Evolutionary conservation across 2,888 invertebrate genomes (phyloP).

Genomic region (Cantharis nigra): DNA sequence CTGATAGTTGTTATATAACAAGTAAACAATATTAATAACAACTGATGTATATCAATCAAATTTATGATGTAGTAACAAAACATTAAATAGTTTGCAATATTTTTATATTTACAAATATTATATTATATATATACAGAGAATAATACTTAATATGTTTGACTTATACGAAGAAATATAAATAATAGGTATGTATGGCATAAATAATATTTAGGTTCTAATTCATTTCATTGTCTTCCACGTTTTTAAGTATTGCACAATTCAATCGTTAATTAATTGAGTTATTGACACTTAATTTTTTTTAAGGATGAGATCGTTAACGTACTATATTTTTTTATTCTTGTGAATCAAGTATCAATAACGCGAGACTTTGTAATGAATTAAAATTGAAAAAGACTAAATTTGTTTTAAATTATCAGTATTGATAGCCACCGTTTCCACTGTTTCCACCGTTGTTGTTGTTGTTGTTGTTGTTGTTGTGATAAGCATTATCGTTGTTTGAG

Average conservation of each 20-base stretch:
- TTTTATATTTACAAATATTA: neutral
- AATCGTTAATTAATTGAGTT: neutral
- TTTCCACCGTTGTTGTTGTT: neutral
- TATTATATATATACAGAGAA: neutral
- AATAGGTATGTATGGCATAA: neutral
- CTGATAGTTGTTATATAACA: too few species aligned
- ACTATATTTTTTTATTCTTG: neutral
- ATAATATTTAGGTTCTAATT: neutral
- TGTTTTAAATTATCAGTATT: neutral
- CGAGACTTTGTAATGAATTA: neutral
- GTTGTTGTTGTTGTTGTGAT: neutral
- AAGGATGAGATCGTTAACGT: neutral
- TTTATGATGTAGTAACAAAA: neutral
- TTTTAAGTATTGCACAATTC: neutral
- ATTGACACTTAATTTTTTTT: neutral
- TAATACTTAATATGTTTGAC: neutral
- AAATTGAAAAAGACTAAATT: conserved; percentile 6
- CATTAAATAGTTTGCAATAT: neutral
- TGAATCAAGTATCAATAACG: neutral
- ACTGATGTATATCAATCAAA: too few species aligned
- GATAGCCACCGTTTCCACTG: neutral
- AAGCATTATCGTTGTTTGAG: conserved; percentile 40
- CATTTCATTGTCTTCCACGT: neutral
- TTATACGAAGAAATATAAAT: neutral
- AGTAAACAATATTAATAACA: too few species aligned